A percentile compares a stretch with the other conserved stretches of the same genome.
Conservation (phyloP, 2,888 invertebrate species). For the Agapetus fuscipes region DNA sequence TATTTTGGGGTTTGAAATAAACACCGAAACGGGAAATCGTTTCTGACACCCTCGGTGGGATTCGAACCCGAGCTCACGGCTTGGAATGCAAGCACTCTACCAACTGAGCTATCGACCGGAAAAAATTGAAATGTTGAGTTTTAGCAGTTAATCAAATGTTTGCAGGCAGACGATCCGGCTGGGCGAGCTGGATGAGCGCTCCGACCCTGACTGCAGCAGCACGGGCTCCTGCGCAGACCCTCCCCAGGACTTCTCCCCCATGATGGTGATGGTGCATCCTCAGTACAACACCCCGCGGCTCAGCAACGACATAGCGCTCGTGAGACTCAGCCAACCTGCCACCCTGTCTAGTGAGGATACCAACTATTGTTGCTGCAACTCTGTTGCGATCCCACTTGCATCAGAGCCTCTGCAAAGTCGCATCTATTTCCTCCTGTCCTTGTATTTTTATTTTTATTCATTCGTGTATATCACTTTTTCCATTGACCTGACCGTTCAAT, state of each 20-base stretch:
- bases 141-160: too few relatives aligned
- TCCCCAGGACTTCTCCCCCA: conserved; percentile 14
- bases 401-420: background rate
- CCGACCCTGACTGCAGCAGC: conserved; percentile 19
- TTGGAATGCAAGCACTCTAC: too few relatives aligned
- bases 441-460: conserved; percentile 1
- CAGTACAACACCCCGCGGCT: conserved; percentile 25
- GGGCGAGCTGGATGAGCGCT: conserved; percentile 22
- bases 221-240: conserved; percentile 13
- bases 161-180: conserved; percentile 21
- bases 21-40: too few relatives aligned
- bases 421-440: background rate
- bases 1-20: too few relatives aligned
- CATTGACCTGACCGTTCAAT: too few relatives aligned
- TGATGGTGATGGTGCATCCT: conserved; percentile 26
- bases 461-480: too few relatives aligned
- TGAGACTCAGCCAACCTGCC: conserved; percentile 26
- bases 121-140: too few relatives aligned
- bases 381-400: too few relatives aligned
- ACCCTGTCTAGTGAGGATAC: conserved; percentile 25
- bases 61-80: too few relatives aligned
- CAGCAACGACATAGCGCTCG: conserved; percentile 34
- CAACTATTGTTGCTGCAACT: too few relatives aligned
- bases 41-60: too few relatives aligned
- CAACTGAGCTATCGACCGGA: too few relatives aligned